Base-by-base conservation (phyloP, 2,113 vertebrate genomes). In the Podarcis raffonei region DNA sequence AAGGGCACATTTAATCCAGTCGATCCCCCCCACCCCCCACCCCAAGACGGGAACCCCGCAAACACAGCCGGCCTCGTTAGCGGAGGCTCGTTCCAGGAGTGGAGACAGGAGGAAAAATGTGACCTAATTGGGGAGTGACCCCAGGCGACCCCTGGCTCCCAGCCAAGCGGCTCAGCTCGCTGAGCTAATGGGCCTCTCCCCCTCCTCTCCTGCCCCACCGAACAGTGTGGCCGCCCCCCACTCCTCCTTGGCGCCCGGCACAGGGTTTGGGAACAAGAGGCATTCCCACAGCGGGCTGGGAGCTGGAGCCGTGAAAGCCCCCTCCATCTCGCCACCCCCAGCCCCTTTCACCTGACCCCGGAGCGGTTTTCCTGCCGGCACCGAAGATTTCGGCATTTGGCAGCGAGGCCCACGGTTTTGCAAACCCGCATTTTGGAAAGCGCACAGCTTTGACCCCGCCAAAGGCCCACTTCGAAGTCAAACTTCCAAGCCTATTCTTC, bases 101-200 rank as follows among this genome's bases (percentile, higher is more conserved):
- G 69, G 84, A 66, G 78, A 76, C 59, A 76, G 89, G 59, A 86
- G 78, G 69, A 86, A 42, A 82, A 86, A 81, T 39, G 59, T 86
- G 89, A 90, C 89, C 89, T 90, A 82, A 90, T 86, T 90, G 84
- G 59, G 84, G 84, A 81, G 23, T 90, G 89, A 86, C 84, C 89
- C 89, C 89, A 77, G 39, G 13, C 2, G 78, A 90, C 89, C 84
- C 13, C 89, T 76, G 59, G 78, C 78, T 68, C n/a, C 78, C 3
- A 7, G n/a, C 69, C 57, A 35, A 75, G 79, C 39, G 9, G 77
- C 71, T 35, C 1, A 15, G 69, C 68, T n/a, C 12, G 30, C 77
- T 85, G 88, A 89, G 83, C 69, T 89, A 75, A 89, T 89, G 57
- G 88, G 53, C n/a, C 4, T 22, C 1, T 0, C 57, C 13, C 65